Evolutionary conservation across 2,888 invertebrate species (phyloP).

Genomic region (Drosophila picticornis): DNA sequence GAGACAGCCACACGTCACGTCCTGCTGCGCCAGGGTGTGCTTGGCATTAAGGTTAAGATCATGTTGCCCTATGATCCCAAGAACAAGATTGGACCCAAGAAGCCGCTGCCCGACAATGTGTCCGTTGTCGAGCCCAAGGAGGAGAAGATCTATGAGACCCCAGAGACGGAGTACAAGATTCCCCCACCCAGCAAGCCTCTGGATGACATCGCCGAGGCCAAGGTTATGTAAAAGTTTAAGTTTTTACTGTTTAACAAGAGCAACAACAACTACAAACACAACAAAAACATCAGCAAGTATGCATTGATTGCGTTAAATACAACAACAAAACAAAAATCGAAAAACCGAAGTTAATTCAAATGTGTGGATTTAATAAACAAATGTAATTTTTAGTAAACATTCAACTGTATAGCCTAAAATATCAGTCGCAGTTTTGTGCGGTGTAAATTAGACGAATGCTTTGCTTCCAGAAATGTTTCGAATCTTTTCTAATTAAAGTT

Average conservation of each 20-base stretch:
- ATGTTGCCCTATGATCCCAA: constrained; percentile 99
- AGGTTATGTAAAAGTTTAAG: constrained; percentile 79
- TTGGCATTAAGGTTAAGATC: constrained; percentile 96
- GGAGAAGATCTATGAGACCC: constrained; percentile 88
- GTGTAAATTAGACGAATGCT: constrained; percentile 27
- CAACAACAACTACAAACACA: constrained; percentile 31
- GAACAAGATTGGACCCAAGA: constrained; percentile 99
- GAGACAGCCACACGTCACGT: constrained; percentile 99
- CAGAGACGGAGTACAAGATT: constrained; percentile 85
- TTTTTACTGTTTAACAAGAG: constrained; percentile 65
- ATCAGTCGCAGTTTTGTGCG: constrained; percentile 43
- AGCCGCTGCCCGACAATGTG: constrained; percentile 98
- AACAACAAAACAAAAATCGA: constrained; percentile 48
- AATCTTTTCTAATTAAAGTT: background rate
- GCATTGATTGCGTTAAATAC: constrained; percentile 69
- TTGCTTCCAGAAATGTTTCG: background rate
- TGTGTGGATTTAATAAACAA: constrained; percentile 61
- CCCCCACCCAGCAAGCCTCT: constrained; percentile 82
- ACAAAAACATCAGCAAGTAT: constrained; percentile 54
- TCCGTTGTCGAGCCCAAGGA: constrained; percentile 99
- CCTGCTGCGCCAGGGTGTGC: constrained; percentile 94
- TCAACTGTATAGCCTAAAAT: constrained; percentile 37
- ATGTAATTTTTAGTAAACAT: constrained; percentile 57
- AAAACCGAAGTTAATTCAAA: constrained; percentile 53
- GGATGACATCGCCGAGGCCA: constrained; percentile 81